Conservation (phyloP, 2,888 invertebrate species). For the Sarcophaga caerulescens region DNA sequence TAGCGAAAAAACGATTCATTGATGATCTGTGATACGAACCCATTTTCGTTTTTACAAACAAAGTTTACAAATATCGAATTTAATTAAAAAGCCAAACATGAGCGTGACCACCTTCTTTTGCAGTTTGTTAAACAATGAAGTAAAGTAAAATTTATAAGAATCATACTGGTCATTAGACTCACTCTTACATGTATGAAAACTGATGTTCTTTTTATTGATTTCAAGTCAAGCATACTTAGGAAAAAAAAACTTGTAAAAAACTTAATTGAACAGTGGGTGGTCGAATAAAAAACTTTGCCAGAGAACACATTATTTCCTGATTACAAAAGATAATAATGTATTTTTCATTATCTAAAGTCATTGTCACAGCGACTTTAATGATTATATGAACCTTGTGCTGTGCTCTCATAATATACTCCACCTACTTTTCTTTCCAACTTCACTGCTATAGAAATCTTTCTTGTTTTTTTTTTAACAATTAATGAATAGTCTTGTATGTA, state of each 20-base stretch:
- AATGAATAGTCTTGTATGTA: not conserved
- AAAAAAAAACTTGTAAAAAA: slow-evolving; percentile 4
- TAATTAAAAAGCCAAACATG: not conserved
- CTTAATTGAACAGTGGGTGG: slow-evolving; percentile 53
- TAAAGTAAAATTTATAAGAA: not conserved
- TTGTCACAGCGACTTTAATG: slow-evolving; percentile 37
- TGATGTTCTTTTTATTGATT: slow-evolving; percentile 24
- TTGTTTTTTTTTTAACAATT: slow-evolving; percentile 13
- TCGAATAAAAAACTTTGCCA: slow-evolving; percentile 25
- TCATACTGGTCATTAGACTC: slow-evolving; percentile 16
- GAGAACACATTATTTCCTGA: slow-evolving; percentile 20
- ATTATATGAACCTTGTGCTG: not conserved
- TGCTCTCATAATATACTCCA: not conserved
- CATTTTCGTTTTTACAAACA: no score
- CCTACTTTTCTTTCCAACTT: not conserved
- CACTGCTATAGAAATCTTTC: not conserved
- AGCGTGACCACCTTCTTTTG: not conserved
- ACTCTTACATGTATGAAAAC: not conserved
- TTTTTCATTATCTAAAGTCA: slow-evolving; percentile 45
- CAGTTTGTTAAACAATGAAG: not conserved
- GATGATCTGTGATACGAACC: no score
- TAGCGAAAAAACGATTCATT: no score
- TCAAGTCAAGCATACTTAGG: not conserved
- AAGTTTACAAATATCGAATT: not conserved
- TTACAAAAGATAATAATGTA: slow-evolving; percentile 7